phyloP scores from a whole-genome alignment of 2,797 vertebrate species.

The Vultur gryphus region DNA sequence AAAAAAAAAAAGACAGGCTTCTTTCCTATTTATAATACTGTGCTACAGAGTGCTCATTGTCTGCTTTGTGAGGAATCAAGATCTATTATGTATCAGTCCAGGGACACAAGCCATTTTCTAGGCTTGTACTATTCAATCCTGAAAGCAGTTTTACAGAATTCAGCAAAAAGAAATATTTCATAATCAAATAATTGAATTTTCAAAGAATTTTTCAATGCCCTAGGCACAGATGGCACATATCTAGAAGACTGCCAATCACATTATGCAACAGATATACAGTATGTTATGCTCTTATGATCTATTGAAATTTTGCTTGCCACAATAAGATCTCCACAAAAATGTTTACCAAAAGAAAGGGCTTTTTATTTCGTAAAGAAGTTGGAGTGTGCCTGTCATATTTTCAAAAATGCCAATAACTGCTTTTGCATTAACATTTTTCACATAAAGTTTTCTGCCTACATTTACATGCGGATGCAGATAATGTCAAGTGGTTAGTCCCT shows the following conservation, averaged over 20 bases:
- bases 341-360: background rate
- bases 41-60: slow-evolving; percentile 46
- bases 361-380: background rate
- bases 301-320: background rate
- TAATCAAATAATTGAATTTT: slow-evolving; percentile 54
- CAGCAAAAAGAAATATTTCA: slow-evolving; percentile 26
- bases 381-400: background rate
- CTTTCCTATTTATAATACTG: slow-evolving; percentile 36
- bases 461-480: background rate
- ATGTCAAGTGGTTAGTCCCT: background rate
- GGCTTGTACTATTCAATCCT: slow-evolving; percentile 25
- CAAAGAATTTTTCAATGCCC: background rate
- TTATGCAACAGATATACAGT: background rate
- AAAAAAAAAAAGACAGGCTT: background rate
- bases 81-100: slow-evolving; percentile 60
- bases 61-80: slow-evolving; percentile 49
- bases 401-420: background rate
- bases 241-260: background rate
- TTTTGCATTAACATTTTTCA: background rate
- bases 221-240: background rate
- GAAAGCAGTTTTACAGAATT: slow-evolving; percentile 48
- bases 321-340: background rate
- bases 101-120: slow-evolving; percentile 27
- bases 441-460: background rate
- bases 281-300: background rate